A percentile compares a stretch with the other conserved stretches of the same genome.
Conservation (phyloP, 2,888 invertebrate species). For the Xylocampa areola region DNA sequence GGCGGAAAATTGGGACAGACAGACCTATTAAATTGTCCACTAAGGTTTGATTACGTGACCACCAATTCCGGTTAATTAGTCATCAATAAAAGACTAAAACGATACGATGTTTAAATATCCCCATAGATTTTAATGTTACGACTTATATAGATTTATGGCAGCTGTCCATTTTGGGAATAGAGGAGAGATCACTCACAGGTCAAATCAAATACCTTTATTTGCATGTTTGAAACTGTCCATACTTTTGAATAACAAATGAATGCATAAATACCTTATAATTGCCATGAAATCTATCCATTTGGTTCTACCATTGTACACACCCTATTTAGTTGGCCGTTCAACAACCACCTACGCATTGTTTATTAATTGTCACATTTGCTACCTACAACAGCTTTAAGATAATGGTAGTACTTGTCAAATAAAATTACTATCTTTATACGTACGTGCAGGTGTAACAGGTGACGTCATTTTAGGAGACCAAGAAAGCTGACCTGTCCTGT, state of each 20-base stretch:
- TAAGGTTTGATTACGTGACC: conserved; percentile 47
- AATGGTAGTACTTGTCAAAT: conserved; percentile 32
- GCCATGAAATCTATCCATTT: conserved; percentile 16
- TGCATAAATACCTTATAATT: too few relatives aligned
- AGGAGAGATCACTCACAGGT: conserved; percentile 34
- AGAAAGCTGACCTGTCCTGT: conserved; percentile 29
- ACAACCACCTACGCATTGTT: conserved; percentile 25
- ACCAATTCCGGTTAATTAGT: conserved; percentile 53
- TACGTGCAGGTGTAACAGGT: conserved; percentile 13
- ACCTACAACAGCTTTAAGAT: conserved; percentile 25
- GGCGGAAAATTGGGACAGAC: conserved; percentile 41
- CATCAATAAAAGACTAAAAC: conserved; percentile 39
- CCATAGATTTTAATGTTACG: conserved; percentile 24
- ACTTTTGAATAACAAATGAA: conserved; percentile 15
- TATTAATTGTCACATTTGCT: too few relatives aligned
- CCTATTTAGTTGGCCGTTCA: conserved; percentile 14
- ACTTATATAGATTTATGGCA: conserved; percentile 41
- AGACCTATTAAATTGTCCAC: conserved; percentile 36
- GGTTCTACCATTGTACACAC: conserved; percentile 24
- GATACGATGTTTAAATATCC: conserved; percentile 35
- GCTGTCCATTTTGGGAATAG: conserved; percentile 36
- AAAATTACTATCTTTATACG: conserved; percentile 34
- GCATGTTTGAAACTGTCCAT: conserved; percentile 36
- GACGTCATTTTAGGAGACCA: conserved; percentile 35
- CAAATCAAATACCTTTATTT: conserved; percentile 53